phyloP scores from a whole-genome alignment of 2,888 invertebrate species.

The Scaptodrosophila latifasciaeformis region DNA sequence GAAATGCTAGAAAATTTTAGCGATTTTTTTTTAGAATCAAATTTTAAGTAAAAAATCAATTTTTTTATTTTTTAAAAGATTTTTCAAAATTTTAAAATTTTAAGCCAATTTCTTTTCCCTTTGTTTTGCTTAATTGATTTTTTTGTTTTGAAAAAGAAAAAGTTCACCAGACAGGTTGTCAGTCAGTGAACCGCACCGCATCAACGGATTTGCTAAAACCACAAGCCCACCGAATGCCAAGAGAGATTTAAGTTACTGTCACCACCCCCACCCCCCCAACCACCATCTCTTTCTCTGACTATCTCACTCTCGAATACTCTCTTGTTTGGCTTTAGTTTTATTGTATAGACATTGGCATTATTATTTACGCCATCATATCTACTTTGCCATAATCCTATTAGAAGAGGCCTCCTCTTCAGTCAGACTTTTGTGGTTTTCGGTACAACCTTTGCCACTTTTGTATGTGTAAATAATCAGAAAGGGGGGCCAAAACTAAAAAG shows the following conservation, averaged over 20 bases:
- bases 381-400: constrained; percentile 53
- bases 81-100: not conserved
- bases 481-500: constrained; percentile 3
- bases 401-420: constrained; percentile 18
- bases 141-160: constrained; percentile 56
- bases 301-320: no score
- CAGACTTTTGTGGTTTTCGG: constrained; percentile 46
- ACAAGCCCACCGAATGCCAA: constrained; percentile 32
- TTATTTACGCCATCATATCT: no score
- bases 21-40: no score
- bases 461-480: constrained; percentile 27
- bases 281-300: no score
- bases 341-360: no score
- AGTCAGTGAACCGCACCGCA: no score
- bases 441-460: constrained; percentile 10
- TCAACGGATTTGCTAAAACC: constrained; percentile 32
- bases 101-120: not conserved
- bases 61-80: not conserved
- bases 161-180: constrained; percentile 32
- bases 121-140: constrained; percentile 64
- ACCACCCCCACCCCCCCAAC: no score
- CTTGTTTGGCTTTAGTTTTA: no score
- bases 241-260: no score
- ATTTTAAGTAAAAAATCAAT: no score
- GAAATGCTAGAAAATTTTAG: no score